Conservation (phyloP, 2,888 invertebrate species). For the Eupithecia inturbata region DNA sequence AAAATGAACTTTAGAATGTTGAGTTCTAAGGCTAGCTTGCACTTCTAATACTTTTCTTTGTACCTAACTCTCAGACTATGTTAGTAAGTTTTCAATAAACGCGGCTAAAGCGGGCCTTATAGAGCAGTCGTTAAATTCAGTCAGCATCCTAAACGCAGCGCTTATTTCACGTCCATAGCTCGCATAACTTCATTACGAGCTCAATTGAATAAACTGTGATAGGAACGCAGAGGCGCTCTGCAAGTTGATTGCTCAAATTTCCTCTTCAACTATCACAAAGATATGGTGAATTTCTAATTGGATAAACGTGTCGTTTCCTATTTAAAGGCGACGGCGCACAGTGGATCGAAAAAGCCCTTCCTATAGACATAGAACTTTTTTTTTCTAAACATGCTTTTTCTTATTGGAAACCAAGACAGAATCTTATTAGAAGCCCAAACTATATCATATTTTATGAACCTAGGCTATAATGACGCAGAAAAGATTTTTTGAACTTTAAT, state of each 20-base stretch:
- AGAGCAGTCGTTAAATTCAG: slow-evolving; percentile 51
- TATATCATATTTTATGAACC: too few species aligned
- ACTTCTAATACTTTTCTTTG: background rate
- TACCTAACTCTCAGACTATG: background rate
- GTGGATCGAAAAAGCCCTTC: too few species aligned
- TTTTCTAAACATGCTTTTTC: too few species aligned
- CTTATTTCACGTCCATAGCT: slow-evolving; percentile 72
- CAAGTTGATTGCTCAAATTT: slow-evolving; percentile 84
- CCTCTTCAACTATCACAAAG: slow-evolving; percentile 84
- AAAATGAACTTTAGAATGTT: slow-evolving; percentile 22
- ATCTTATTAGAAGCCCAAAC: too few species aligned
- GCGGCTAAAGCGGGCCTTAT: slow-evolving; percentile 22
- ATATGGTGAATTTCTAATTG: slow-evolving; percentile 85
- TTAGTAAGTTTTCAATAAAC: slow-evolving; percentile 2
- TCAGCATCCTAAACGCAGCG: slow-evolving; percentile 56
- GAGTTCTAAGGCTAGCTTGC: slow-evolving; percentile 14
- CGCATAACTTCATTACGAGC: slow-evolving; percentile 82
- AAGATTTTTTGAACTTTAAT: too few species aligned
- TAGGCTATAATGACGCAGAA: too few species aligned
- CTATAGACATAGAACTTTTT: too few species aligned
- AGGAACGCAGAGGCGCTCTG: slow-evolving; percentile 81
- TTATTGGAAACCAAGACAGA: too few species aligned
- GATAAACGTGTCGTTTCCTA: slow-evolving; percentile 85
- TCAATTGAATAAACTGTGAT: slow-evolving; percentile 85
- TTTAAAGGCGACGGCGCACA: slow-evolving; percentile 83